These are phyloP conservation scores for Molorchus minor DNA, from an alignment of 2,888 invertebrate species.

Conservation along the genomic window DNA sequence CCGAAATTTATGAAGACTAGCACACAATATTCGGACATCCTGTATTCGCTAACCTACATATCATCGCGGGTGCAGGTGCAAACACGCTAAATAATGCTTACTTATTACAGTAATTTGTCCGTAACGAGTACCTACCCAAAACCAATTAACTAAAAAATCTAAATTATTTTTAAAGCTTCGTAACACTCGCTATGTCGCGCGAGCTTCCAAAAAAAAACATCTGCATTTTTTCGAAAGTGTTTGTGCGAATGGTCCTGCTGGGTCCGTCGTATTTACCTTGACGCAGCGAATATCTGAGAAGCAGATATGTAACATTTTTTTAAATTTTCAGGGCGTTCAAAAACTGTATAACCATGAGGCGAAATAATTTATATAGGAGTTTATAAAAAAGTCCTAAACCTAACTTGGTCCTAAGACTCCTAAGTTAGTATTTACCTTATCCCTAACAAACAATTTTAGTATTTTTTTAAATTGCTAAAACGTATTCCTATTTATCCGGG, in stretches of 20 bases:
- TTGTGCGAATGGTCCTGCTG: background rate
- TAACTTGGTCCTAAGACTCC: too few species aligned
- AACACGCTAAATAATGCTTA: slow-evolving; percentile 10
- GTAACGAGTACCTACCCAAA: slow-evolving; percentile 8
- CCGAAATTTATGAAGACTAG: too few species aligned
- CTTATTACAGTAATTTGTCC: slow-evolving; percentile 12
- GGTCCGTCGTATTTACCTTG: background rate
- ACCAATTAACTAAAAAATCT: slow-evolving; percentile 11
- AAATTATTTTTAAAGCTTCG: slow-evolving; percentile 8
- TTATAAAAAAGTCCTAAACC: too few species aligned
- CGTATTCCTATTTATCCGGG: too few species aligned
- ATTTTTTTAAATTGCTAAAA: too few species aligned
- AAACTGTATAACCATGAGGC: too few species aligned
- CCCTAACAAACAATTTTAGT: too few species aligned
- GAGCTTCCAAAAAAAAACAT: background rate
- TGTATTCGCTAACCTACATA: too few species aligned
- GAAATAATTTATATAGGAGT: too few species aligned
- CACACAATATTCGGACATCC: too few species aligned
- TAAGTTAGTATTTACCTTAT: too few species aligned
- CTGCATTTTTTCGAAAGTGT: background rate
- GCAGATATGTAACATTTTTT: background rate
- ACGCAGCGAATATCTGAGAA: background rate
- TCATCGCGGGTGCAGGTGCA: slow-evolving; percentile 10
- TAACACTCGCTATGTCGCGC: background rate
- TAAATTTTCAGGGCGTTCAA: too few species aligned